These are phyloP conservation scores for Acromyrmex heyeri DNA, from an alignment of 1,140 invertebrate species.

Conservation along the genomic window DNA sequence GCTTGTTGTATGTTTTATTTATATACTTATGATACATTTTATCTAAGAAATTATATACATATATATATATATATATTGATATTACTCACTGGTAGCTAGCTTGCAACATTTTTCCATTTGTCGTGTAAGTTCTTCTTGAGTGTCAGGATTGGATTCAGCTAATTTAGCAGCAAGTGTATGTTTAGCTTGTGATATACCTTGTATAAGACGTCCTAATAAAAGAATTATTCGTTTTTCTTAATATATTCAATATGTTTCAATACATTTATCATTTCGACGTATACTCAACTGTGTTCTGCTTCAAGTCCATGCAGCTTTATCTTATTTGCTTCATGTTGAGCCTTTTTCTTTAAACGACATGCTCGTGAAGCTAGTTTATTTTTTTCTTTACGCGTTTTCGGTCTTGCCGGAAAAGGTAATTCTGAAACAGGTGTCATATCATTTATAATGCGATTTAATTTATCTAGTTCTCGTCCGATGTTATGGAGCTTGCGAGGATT, in stretches of 20 bases:
- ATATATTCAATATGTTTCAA: background rate
- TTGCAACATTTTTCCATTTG: conserved; percentile 90
- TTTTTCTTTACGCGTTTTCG: conserved; percentile 98
- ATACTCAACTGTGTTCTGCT: conserved; percentile 94
- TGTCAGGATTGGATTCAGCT: conserved; percentile 86
- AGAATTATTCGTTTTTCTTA: background rate
- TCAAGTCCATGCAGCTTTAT: conserved; percentile 97
- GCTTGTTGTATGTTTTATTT: background rate
- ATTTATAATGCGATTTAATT: conserved; percentile 96
- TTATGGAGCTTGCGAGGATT: conserved; percentile 96
- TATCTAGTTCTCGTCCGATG: conserved; percentile 97
- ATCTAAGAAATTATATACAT: background rate
- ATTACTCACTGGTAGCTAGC: conserved; percentile 89
- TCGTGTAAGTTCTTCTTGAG: conserved; percentile 89
- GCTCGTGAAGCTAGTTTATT: conserved; percentile 99
- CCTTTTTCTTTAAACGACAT: conserved; percentile 97
- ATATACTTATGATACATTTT: too few relatives aligned
- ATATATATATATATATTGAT: too few relatives aligned
- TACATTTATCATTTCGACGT: background rate
- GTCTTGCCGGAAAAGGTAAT: conserved; percentile 94
- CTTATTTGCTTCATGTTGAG: conserved; percentile 98
- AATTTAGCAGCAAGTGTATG: conserved; percentile 89
- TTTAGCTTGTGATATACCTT: conserved; percentile 90
- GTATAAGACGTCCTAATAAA: conserved; percentile 89
- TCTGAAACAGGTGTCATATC: conserved; percentile 98